Evolutionary conservation across 2,888 invertebrate species (phyloP).

Genomic region (Synanthedon tipuliformis): DNA sequence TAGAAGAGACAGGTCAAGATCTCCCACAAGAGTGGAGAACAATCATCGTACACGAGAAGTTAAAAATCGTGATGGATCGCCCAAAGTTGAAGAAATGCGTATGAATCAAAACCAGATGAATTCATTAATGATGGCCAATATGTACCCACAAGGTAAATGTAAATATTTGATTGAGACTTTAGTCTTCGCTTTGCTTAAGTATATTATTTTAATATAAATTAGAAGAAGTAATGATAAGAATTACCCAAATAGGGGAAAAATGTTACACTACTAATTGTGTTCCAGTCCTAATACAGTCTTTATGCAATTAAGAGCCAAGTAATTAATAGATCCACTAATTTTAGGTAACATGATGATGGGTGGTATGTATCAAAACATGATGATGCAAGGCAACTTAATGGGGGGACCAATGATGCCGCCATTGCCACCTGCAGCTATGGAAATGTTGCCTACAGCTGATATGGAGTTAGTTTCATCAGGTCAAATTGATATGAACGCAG

Average conservation of each 20-base stretch:
- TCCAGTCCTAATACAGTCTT: background rate
- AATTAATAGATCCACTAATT: background rate
- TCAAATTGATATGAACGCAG: conserved; percentile 21
- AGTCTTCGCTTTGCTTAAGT: background rate
- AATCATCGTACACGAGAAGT: conserved; percentile 34
- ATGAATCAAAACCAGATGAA: conserved; percentile 21
- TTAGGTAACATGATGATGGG: conserved; percentile 53
- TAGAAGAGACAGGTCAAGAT: conserved; percentile 44
- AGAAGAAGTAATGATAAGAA: too few relatives aligned
- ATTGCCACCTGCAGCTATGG: conserved; percentile 28
- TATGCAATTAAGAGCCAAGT: background rate
- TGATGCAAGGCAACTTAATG: conserved; percentile 36
- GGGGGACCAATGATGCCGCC: conserved; percentile 22
- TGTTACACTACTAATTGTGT: too few relatives aligned
- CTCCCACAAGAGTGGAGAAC: conserved; percentile 34
- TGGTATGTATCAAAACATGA: conserved; percentile 39
- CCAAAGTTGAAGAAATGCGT: conserved; percentile 16
- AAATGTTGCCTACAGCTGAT: conserved; percentile 31
- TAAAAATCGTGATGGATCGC: conserved; percentile 19
- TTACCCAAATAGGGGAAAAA: too few relatives aligned
- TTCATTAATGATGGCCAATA: conserved; percentile 52
- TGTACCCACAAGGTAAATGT: conserved; percentile 46
- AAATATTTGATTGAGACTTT: background rate
- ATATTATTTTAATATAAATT: background rate
- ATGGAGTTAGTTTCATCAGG: conserved; percentile 43